phyloP scores from a whole-genome alignment of 1,140 invertebrate species.

The Chrysoperla carnea region DNA sequence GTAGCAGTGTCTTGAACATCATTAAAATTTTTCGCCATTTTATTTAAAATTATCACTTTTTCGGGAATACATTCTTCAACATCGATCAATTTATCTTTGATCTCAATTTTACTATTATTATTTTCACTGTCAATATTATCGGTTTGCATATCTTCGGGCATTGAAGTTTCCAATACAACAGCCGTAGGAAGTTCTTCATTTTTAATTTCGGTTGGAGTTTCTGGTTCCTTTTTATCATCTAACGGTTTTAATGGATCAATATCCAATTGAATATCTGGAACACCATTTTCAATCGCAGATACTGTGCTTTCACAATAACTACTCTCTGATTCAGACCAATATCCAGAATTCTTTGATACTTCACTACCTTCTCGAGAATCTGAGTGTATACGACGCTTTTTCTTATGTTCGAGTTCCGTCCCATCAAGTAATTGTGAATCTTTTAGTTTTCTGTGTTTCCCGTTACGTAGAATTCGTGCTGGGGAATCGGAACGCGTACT shows the following conservation, averaged over 20 bases:
- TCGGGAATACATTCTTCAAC: slow-evolving; percentile 17
- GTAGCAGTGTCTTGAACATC: slow-evolving; percentile 7
- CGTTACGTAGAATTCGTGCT: slow-evolving; percentile 38
- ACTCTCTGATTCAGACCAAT: slow-evolving; percentile 37
- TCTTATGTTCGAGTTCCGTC: slow-evolving; percentile 29
- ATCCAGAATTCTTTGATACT: slow-evolving; percentile 31
- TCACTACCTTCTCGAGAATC: slow-evolving; percentile 32
- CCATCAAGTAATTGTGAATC: slow-evolving; percentile 26
- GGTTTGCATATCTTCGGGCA: slow-evolving; percentile 6
- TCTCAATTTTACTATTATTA: slow-evolving; percentile 1
- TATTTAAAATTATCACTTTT: slow-evolving; percentile 22
- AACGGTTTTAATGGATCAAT: slow-evolving; percentile 13
- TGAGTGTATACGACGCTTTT: slow-evolving; percentile 32
- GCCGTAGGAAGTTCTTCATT: slow-evolving; percentile 7
- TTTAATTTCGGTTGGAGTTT: slow-evolving; percentile 2
- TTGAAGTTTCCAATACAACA: slow-evolving; percentile 3
- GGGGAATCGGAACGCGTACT: slow-evolving; percentile 31
- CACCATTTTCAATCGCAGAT: slow-evolving; percentile 6
- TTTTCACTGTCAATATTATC: slow-evolving; percentile 5
- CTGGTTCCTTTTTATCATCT: slow-evolving; percentile 10
- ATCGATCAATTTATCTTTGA: slow-evolving; percentile 10
- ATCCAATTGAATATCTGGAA: slow-evolving; percentile 1
- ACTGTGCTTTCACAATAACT: slow-evolving; percentile 32
- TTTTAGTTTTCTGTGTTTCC: slow-evolving; percentile 36
- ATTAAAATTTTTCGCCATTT: slow-evolving; percentile 26